Evolutionary conservation across 2,888 invertebrate genomes (phyloP), one percentile per base, ranked within the genome.

Genomic region (Gerris lacustris): DNA sequence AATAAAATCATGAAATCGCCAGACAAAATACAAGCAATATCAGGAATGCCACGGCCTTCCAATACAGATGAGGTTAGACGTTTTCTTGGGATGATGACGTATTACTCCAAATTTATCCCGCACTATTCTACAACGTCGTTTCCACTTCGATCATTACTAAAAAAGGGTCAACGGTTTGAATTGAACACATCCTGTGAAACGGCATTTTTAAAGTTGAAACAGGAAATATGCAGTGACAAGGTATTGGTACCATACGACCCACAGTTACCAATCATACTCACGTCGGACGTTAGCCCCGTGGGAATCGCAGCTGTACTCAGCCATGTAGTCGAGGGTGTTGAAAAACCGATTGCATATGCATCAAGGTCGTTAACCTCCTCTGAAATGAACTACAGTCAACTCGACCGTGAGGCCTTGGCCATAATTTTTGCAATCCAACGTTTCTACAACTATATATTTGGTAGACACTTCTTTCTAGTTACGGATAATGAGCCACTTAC

Each of bases 371-470:
- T 79, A 44, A 75, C 75, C 1, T 72, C 72, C 63, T 76, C 78
- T 7, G 79, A 80, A 73, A 76, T 77, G 69, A 78, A 77, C 67
- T 75, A 73, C 45, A 64, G 70, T 18, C 75, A 75, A 62, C 63
- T 74, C n/a, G 73, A 74, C 67, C 31, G 72, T 44, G 74, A 75
- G 70, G 74, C 73, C n/a, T 44, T 71, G n/a, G 73, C 74, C n/a
- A 72, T 75, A 6, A 69, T 72, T 69, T 74, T 69, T 44, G 72
- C 5, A 31, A 66, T 67, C 11, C 70, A 6, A 63, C 64, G 45
- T 44, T 72, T 71, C 66, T 71, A 55, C 68, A 63, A 72, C 44
- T 67, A 72, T 44, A 15, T 72, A 17, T 67, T 43, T 70, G 72
- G 72, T 31, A 31, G 44, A 67, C 18, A 31, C 31, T 73, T 73